Base-by-base conservation (phyloP, 2,797 vertebrate species). In the Labroides dimidiatus region DNA sequence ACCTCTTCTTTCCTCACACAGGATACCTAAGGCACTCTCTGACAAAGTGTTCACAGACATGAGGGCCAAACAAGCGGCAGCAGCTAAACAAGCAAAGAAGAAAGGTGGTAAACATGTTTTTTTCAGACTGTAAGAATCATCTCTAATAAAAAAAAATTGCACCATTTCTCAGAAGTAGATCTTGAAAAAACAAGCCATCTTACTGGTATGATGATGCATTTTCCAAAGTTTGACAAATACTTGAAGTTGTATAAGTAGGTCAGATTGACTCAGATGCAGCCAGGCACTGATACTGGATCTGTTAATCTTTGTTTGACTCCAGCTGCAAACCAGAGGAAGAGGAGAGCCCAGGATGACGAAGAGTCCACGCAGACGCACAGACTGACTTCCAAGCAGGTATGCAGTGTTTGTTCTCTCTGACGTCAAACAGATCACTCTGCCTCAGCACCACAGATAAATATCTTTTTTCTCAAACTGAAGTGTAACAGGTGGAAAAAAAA, bases 301-400 rank as follows among this genome's bases (percentile, higher is more conserved):
- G 8, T 72, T 56, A 6, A 47, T 73, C 21, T 76, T 52, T 80
- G 47, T 71, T 80, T 74, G 24, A 64, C 53, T 81, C 68, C 51
- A 94, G 93, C 72, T 71, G 56, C 58, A 42, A 82, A 70, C 44
- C 84, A 85, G 70, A 88, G 44, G 72, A 99, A 97, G 89, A 95
- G 95, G 86, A 96, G 93, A 87, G 88, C 81, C 11, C 78, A 84
- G 21, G 89, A 88, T 4, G 91, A 89, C 1, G 83, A 89, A 21
- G 90, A 93, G 20, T 77, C 91, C 15, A 68, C 80, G 12, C 83
- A 81, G 36, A 36, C 50, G 16, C 83, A 60, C 73, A 96, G 69
- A 48, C 92, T 96, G 33, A 96, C 96, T 0, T 98, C 96, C 63
- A 99, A 97, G 94, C 95, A 99, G 93, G 98, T 97, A 92, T 60